Evolutionary conservation across 2,888 invertebrate species (phyloP).

Genomic region (Lysandra coridon): DNA sequence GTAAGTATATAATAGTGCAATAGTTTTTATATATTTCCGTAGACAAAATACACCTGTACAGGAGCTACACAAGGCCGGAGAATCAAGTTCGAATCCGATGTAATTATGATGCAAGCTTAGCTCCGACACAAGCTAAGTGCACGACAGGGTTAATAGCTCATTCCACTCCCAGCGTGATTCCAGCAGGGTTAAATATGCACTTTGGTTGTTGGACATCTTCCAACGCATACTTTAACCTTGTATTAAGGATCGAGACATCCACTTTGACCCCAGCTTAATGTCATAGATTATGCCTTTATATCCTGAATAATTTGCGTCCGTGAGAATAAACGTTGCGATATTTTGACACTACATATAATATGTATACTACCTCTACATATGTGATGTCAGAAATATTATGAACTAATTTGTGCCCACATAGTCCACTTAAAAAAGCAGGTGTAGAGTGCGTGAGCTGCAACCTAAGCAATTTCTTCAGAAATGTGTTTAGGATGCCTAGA

Average conservation of each 20-base stretch:
- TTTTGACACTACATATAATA: not conserved
- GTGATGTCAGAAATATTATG: too few relatives aligned
- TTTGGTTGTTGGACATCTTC: constrained; percentile 17
- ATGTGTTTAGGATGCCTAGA: too few relatives aligned
- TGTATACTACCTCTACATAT: too few relatives aligned
- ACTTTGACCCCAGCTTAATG: not conserved
- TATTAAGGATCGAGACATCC: constrained; percentile 1
- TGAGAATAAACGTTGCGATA: not conserved
- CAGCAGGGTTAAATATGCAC: constrained; percentile 23
- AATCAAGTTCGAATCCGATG: not conserved
- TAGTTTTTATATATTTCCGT: too few relatives aligned
- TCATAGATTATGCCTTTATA: not conserved
- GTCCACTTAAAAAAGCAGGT: too few relatives aligned
- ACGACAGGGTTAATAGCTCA: constrained; percentile 13
- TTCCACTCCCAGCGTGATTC: constrained; percentile 9
- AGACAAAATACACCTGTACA: not conserved
- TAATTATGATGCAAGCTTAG: not conserved
- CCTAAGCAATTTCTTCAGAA: too few relatives aligned
- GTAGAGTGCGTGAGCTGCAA: too few relatives aligned
- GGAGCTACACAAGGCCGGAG: not conserved
- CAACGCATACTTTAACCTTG: constrained; percentile 4
- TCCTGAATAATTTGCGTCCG: not conserved
- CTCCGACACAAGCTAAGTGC: not conserved
- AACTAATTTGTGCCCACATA: too few relatives aligned
- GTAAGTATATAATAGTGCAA: too few relatives aligned